Base-by-base conservation (phyloP, 2,888 invertebrate species). In the Phymatocera aterrima region DNA sequence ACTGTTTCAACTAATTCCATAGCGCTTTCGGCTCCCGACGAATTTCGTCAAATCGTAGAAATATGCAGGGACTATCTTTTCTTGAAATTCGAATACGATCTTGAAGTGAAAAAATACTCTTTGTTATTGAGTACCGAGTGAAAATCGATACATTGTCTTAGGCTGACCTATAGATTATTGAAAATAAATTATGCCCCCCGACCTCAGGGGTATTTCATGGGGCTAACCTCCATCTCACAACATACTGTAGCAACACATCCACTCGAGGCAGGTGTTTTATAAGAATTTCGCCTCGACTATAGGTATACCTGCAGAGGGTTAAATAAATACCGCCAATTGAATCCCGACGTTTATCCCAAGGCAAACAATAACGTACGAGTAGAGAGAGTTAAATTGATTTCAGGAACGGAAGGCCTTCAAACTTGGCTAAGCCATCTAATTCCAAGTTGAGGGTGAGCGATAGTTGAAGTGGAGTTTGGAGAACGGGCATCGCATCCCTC, bases 321-420 rank as follows among this genome's bases (percentile, higher is more conserved):
- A 75, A 57, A 60, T 75, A 75, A 75, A 57, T 40, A 54, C 75
- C 40, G 40, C 8, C 57, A 75, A 75, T 60, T 75, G 24, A 28
- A 60, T 60, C 57, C 57, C 24, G 57, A 37, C 75, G 43, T 57
- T 75, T 75, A 75, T 60, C 75, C 40, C 57, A 24, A 24, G 40
- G 40, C 24, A 54, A 31, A 31, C 28, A 54, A 40, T 34, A 24
- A 18, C 37, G 34, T 34, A 21, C 18, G 75, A 6, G 37, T 40
- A 15, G 21, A 51, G 3, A 68, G 51, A 72, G 51, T 48, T 60
- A 75, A 57, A 75, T 75, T 75, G 75, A 75, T 75, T 75, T 40
- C 40, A 75, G 40, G 57, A 57, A 57, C 75, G 40, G 18, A 60
- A 75, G 57, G 75, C 40, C 72, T 68, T 68, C 34, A 34, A 40